Evolutionary conservation across 2,113 vertebrate species (phyloP).

Genomic region (Vidua macroura): DNA sequence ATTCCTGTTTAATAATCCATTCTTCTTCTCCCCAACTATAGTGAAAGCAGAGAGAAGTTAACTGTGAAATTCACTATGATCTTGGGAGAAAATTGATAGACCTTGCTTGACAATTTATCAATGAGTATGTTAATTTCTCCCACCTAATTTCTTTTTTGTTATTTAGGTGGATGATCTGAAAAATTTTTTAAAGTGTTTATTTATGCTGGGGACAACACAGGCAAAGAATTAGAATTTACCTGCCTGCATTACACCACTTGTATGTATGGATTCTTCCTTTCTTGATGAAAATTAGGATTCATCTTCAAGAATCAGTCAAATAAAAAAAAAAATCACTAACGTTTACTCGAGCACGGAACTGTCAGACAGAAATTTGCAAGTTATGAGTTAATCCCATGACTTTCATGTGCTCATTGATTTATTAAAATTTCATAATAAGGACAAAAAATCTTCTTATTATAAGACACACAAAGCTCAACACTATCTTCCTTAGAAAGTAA

Average conservation of each 20-base stretch:
- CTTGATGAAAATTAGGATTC: conserved; percentile 25
- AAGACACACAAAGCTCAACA: neutral
- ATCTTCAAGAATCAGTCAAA: conserved; percentile 51
- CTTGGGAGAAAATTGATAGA: neutral
- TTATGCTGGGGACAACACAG: neutral
- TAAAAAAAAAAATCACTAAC: conserved; percentile 14
- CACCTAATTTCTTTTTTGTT: neutral
- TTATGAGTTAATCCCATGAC: conserved; percentile 41
- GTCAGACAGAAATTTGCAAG: conserved; percentile 47
- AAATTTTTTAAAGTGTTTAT: neutral
- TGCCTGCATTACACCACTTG: neutral
- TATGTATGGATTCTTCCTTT: neutral
- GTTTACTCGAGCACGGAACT: conserved; percentile 47
- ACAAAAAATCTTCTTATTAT: conserved; percentile 2
- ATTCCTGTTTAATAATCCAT: neutral
- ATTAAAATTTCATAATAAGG: conserved; percentile 47
- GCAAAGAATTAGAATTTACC: conserved; percentile 9
- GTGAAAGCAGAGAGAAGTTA: neutral
- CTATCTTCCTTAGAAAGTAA: neutral
- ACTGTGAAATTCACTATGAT: conserved; percentile 10
- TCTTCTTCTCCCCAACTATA: neutral
- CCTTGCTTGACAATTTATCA: conserved; percentile 1
- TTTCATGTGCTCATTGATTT: conserved; percentile 47
- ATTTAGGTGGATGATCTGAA: neutral
- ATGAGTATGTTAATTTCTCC: neutral